phyloP scores from a whole-genome alignment of 2,113 vertebrate genomes.

The Lycaon pictus region DNA sequence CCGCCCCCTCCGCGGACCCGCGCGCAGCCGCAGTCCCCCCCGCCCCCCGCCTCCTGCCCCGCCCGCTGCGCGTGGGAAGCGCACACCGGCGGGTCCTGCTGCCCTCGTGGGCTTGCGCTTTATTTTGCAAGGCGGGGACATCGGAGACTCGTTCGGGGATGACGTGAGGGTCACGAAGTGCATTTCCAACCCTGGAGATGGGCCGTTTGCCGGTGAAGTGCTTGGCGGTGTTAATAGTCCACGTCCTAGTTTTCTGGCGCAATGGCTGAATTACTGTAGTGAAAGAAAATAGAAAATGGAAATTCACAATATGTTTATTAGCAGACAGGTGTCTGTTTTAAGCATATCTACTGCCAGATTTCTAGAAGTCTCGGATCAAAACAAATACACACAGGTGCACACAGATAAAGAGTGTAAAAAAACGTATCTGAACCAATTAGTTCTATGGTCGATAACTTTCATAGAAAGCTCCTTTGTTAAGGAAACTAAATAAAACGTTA shows the following conservation, averaged over 20 bases:
- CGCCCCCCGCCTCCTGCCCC: fast-evolving
- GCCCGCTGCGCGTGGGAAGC: fast-evolving
- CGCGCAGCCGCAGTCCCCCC: background rate
- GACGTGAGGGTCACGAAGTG: background rate
- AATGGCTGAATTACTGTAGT: background rate
- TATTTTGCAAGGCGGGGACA: background rate
- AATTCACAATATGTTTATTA: background rate
- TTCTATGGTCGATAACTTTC: background rate
- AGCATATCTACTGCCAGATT: background rate
- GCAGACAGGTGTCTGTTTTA: background rate
- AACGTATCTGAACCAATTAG: background rate
- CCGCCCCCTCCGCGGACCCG: fast-evolving
- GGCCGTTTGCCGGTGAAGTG: background rate
- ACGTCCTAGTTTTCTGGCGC: background rate
- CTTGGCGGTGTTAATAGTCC: background rate
- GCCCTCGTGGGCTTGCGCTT: background rate
- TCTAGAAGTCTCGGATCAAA: background rate
- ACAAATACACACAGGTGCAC: background rate
- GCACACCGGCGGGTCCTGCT: fast-evolving
- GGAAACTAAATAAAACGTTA: background rate
- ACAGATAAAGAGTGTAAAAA: background rate
- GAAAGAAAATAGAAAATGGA: background rate
- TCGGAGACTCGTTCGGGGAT: background rate
- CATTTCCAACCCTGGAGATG: background rate
- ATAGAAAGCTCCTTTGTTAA: background rate